Evolutionary conservation across 1,140 invertebrate species (phyloP).

Genomic region (Agrilus planipennis): DNA sequence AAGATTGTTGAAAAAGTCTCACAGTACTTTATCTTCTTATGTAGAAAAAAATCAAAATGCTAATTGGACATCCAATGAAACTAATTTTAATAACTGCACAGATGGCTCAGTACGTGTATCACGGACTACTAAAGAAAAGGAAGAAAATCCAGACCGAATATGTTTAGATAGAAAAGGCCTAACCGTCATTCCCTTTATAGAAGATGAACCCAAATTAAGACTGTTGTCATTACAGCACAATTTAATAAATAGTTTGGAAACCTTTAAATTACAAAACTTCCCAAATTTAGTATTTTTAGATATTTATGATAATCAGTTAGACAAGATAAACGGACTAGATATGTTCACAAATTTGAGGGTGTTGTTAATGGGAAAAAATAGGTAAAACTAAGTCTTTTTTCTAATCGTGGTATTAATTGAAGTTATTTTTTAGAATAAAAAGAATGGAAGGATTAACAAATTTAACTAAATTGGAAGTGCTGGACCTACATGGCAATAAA

Average conservation of each 20-base stretch:
- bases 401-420: not conserved
- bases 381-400: constrained; percentile 26
- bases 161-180: constrained; percentile 64
- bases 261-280: constrained; percentile 44
- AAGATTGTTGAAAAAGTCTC: constrained; percentile 39
- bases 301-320: constrained; percentile 88
- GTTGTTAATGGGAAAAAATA: constrained; percentile 81
- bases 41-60: constrained; percentile 18
- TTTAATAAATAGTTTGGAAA: constrained; percentile 65
- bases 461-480: constrained; percentile 66
- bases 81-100: constrained; percentile 23
- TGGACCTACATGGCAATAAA: constrained; percentile 85
- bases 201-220: constrained; percentile 62
- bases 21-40: constrained; percentile 38
- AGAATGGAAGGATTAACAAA: constrained; percentile 62
- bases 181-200: constrained; percentile 63
- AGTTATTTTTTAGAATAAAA: constrained; percentile 45
- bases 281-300: constrained; percentile 81
- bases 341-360: constrained; percentile 67
- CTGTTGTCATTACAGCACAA: constrained; percentile 86
- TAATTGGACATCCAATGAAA: constrained; percentile 12
- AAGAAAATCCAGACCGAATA: constrained; percentile 64
- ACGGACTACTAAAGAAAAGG: constrained; percentile 52
- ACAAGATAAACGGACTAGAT: constrained; percentile 65
- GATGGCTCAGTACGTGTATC: constrained; percentile 43